These are phyloP conservation scores for Brachionus koreanus DNA, from an alignment of 1,140 invertebrate species.

Conservation along the genomic window DNA sequence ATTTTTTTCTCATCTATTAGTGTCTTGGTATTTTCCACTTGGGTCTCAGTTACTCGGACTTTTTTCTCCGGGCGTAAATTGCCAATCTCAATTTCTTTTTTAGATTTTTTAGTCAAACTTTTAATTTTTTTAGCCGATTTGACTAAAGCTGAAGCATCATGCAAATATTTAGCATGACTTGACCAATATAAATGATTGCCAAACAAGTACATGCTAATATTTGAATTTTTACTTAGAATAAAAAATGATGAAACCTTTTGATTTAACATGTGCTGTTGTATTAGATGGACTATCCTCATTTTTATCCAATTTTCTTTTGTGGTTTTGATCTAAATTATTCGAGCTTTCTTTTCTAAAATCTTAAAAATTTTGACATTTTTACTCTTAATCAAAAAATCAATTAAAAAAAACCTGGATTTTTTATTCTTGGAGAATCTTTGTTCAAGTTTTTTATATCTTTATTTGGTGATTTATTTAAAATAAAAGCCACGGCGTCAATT, in stretches of 20 bases:
- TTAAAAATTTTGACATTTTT: not conserved
- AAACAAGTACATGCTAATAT: not conserved
- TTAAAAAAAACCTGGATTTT: conserved; percentile 5
- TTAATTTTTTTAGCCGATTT: not conserved
- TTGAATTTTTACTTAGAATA: not conserved
- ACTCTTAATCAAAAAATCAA: not conserved
- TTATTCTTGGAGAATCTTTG: not conserved
- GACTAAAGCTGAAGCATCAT: not conserved
- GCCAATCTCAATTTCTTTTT: not conserved
- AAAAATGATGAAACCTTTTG: conserved; percentile 36
- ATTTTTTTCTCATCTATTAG: not conserved
- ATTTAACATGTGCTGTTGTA: not conserved
- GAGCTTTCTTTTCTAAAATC: not conserved
- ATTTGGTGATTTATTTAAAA: not conserved
- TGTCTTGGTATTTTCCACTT: not conserved
- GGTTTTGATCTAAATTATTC: not conserved
- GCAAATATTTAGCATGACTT: not conserved
- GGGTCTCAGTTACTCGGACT: not conserved
- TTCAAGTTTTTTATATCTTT: not conserved
- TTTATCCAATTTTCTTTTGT: not conserved
- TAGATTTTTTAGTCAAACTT: not conserved
- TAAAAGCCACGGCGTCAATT: not conserved
- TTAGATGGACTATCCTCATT: not conserved
- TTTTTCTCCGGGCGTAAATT: not conserved
- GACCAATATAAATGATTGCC: not conserved